Evolutionary conservation across 2,888 invertebrate genomes (phyloP).

Genomic region (Cremastinae sp.): DNA sequence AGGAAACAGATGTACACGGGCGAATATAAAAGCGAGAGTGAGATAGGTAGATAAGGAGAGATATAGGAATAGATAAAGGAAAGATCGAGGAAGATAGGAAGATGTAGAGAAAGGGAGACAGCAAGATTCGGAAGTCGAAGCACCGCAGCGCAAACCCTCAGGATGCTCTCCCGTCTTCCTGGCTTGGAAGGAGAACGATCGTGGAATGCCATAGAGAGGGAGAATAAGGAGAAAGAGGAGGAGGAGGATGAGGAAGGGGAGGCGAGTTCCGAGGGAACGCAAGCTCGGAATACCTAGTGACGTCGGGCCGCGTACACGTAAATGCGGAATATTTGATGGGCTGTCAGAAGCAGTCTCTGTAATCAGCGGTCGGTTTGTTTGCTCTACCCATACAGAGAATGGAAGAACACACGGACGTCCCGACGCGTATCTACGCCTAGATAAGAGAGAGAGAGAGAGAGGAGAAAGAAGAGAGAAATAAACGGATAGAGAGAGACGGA

Average conservation of each 20-base stretch:
- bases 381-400: conserved; percentile 72
- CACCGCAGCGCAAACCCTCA: conserved; percentile 71
- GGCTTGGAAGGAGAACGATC: conserved; percentile 37
- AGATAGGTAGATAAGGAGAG: conserved; percentile 48
- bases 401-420: conserved; percentile 55
- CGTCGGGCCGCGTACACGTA: conserved; percentile 76
- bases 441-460: background rate
- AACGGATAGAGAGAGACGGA: conserved; percentile 11
- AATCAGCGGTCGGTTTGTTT: conserved; percentile 79
- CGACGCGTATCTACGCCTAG: conserved; percentile 40
- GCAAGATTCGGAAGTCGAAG: conserved; percentile 68
- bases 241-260: conserved; percentile 17
- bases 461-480: background rate
- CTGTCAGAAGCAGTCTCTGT: conserved; percentile 79
- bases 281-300: conserved; percentile 76
- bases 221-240: conserved; percentile 41
- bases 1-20: conserved; percentile 25
- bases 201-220: conserved; percentile 51
- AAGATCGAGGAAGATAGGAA: conserved; percentile 50
- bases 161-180: conserved; percentile 62
- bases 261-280: conserved; percentile 67
- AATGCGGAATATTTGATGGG: conserved; percentile 79
- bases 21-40: conserved; percentile 11
- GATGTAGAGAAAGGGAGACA: conserved; percentile 44
- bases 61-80: conserved; percentile 59